Conservation (phyloP, 2,113 vertebrate genomes). For the Scophthalmus maximus region DNA sequence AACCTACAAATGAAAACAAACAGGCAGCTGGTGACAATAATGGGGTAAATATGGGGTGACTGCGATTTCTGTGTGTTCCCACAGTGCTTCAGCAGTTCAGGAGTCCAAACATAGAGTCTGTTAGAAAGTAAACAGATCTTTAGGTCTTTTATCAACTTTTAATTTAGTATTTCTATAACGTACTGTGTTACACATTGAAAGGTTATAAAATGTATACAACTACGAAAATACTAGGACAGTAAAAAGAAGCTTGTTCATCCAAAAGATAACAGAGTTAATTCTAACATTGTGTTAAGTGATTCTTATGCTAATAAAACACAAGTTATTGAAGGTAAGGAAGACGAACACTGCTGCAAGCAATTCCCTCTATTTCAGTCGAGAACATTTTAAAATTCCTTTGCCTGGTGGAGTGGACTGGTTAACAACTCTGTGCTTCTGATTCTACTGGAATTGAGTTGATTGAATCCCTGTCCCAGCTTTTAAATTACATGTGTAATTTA, state of each 20-base stretch:
- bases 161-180: no score
- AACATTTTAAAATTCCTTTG: no score
- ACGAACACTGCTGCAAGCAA: no score
- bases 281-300: no score
- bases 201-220: no score
- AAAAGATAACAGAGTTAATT: neutral
- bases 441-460: neutral
- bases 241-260: neutral
- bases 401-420: neutral
- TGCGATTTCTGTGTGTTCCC: slow-evolving; percentile 35
- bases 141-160: no score
- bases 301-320: no score
- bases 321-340: no score
- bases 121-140: neutral
- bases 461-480: no score
- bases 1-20: slow-evolving; percentile 36
- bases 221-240: slow-evolving; percentile 6
- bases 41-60: slow-evolving; percentile 22
- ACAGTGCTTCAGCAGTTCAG: slow-evolving; percentile 13
- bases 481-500: no score
- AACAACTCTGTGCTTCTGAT: neutral
- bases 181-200: slow-evolving; percentile 7
- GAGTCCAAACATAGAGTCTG: slow-evolving; percentile 14
- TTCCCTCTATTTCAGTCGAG: no score
- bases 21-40: slow-evolving; percentile 30